Evolutionary conservation across 2,888 invertebrate genomes (phyloP), one percentile per base, ranked within the genome.

Genomic region (Sabellastarte sp.): DNA sequence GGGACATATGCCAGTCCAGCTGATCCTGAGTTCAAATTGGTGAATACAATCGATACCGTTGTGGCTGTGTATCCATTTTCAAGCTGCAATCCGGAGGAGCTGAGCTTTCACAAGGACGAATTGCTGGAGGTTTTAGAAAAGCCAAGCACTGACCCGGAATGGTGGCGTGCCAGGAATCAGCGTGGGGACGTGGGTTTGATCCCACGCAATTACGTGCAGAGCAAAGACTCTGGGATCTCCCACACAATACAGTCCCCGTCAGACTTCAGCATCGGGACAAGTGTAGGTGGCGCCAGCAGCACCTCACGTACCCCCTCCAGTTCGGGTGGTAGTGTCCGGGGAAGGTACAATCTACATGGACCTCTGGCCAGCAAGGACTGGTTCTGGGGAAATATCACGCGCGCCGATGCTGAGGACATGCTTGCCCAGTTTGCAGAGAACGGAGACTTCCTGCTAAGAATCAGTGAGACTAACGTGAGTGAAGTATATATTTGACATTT

Each of bases 381-480:
- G 99, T 99, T 98, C 86, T 98, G 92, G 86, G 99, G 99, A 66
- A 90, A 90, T 84, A 93, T 99, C 81, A 92, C 96, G 57, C 90
- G 99, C 79, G 92, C 92, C 77, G 95, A 97, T 86, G 97, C 97
- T 88, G 98, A 99, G 87, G 90, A 91, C 77, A 88, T 98, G 84
- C 89, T 99, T 82, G 94, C 93, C 87, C 92, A 93, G 83, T 92
- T 93, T 84, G 99, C 95, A 26, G 92, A 93, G 81, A 95, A 98
- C 86, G 99, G 99, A 15, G 98, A 99, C 87, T 99, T 95, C 88
- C 90, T 99, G 81, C 95, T 99, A 79, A 88, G 99, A 76, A 98
- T 98, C 87, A 96, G 95, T 83, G 99, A 99, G 88, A 97, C 98
- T 77, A 98, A 97, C 87, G 98, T 97, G 85, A 90, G 92, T 88